phyloP scores from a whole-genome alignment of 2,797 vertebrate species.

The Takifugu rubripes region DNA sequence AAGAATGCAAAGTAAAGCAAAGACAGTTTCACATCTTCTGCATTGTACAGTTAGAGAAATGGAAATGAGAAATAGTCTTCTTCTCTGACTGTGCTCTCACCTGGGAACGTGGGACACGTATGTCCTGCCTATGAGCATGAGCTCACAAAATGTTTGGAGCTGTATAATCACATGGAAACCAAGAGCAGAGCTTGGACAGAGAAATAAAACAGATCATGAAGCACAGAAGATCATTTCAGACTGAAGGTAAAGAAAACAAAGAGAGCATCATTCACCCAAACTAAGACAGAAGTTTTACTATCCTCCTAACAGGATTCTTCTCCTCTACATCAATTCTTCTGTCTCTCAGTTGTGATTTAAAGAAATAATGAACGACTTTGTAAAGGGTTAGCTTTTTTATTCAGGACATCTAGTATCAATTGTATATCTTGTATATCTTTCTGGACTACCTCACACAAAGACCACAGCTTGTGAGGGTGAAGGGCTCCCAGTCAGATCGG shows the following conservation, averaged over 20 bases:
- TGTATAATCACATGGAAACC: background rate
- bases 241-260: slow-evolving; percentile 23
- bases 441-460: too few relatives aligned
- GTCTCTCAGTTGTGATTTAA: too few relatives aligned
- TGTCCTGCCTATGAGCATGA: slow-evolving; percentile 41
- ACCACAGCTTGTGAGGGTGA: too few relatives aligned
- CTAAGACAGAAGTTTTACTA: too few relatives aligned
- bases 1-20: slow-evolving; percentile 31
- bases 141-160: slow-evolving; percentile 13
- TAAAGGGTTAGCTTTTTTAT: too few relatives aligned
- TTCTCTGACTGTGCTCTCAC: slow-evolving; percentile 36
- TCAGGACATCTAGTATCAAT: too few relatives aligned
- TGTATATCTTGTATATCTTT: too few relatives aligned
- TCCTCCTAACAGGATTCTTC: background rate
- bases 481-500: too few relatives aligned
- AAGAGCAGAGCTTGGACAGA: background rate
- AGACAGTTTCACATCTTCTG: slow-evolving; percentile 17
- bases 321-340: too few relatives aligned
- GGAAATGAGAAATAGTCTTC: slow-evolving; percentile 26
- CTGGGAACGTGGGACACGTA: slow-evolving; percentile 12
- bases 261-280: slow-evolving; percentile 14
- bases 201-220: background rate
- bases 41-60: slow-evolving; percentile 16
- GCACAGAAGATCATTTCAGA: slow-evolving; percentile 12
- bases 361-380: too few relatives aligned